These are phyloP conservation scores for Aethes cnicana DNA, from an alignment of 2,888 invertebrate genomes.

Conservation along the genomic window DNA sequence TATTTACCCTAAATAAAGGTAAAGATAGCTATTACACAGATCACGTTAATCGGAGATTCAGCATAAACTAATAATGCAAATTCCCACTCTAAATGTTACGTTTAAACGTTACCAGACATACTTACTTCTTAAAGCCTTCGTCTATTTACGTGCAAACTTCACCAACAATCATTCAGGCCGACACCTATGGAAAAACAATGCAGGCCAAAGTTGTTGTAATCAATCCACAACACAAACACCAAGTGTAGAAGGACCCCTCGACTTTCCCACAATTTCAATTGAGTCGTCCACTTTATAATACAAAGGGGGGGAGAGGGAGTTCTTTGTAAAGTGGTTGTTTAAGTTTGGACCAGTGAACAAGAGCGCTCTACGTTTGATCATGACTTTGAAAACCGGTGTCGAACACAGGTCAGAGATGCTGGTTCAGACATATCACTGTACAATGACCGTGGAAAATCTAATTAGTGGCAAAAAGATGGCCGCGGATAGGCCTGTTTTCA, in stretches of 20 bases:
- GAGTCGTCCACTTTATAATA: not conserved
- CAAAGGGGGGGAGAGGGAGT: conserved; percentile 3
- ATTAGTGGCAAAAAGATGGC: conserved; percentile 41
- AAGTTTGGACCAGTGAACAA: not conserved
- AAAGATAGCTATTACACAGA: too few relatives aligned
- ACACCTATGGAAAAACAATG: conserved; percentile 29
- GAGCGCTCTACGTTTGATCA: not conserved
- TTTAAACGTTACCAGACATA: too few relatives aligned
- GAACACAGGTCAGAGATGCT: not conserved
- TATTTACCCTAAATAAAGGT: too few relatives aligned
- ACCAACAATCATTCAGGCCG: conserved; percentile 26
- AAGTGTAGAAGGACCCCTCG: conserved; percentile 11
- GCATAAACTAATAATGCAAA: too few relatives aligned
- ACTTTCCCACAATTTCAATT: conserved; percentile 9
- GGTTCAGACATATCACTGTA: conserved; percentile 10
- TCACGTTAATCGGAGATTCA: too few relatives aligned
- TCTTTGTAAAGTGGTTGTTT: conserved; percentile 15
- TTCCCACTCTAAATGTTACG: too few relatives aligned
- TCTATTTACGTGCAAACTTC: too few relatives aligned
- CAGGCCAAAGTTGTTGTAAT: conserved; percentile 25
- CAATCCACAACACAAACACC: conserved; percentile 29
- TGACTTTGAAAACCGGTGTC: not conserved
- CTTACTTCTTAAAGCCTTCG: too few relatives aligned
- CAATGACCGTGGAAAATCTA: conserved; percentile 38
- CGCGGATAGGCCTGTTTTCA: conserved; percentile 37